Base-by-base conservation (phyloP, 2,888 invertebrate genomes). In the Toxonevra muliebris region DNA sequence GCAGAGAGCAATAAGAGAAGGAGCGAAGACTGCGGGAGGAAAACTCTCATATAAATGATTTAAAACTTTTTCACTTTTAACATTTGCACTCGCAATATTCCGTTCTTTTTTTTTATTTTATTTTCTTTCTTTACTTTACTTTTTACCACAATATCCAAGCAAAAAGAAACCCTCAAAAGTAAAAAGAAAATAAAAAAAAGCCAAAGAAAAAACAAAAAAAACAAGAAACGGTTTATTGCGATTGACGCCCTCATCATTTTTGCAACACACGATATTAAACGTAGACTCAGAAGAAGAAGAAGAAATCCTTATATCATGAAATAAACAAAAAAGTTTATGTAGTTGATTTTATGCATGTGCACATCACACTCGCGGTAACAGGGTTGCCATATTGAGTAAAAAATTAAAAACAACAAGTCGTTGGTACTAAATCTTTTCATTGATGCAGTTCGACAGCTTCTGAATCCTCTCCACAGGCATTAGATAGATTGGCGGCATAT, bases 61-160 rank as follows among this genome's bases (percentile, higher is more conserved):
- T 71, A 71, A 71, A 69, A 71, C 71, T 69, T 71, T 69, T 71
- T 41, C 66, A 71, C 71, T 66, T 69, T 68, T 66, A 71, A 69
- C 68, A 68, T 71, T 71, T 9, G 40, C 19, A 9, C 45, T 15
- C 12, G 15, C 41, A 41, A 10, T 42, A 15, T 10, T 17, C 15
- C 2, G 40, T 17, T 45, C 13, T 13, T 52, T 12, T 30, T 15
- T 11, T 11, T 12, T 30, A 50, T 45, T 30, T 52, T 43, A 55
- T 57, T 57, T 45, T 41, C 40, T 48, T 45, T 41, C 30, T 45
- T 45, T 40, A 43, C n/a, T 45, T 57, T n/a, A 57, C 40, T 13
- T 19, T n/a, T 19, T 40, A 13, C n/a, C 20, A 40, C 55, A 55
- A 12, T 30, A n/a, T 13, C 11, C n/a, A n/a, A 10, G n/a, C 30